Conservation (phyloP, 2,113 vertebrate species). For the Centropristis striata region DNA sequence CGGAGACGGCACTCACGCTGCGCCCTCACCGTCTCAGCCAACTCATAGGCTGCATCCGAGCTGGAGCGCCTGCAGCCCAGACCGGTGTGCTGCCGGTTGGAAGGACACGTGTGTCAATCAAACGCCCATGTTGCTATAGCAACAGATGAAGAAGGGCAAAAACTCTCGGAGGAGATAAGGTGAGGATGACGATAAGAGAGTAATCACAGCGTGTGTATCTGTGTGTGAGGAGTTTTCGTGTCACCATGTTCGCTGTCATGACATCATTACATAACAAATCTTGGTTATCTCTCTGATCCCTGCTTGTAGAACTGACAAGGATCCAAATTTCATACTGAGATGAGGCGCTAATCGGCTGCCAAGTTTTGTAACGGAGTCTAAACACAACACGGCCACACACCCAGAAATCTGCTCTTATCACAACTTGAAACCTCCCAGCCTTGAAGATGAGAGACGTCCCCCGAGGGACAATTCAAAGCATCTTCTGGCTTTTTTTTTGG, state of each 20-base stretch:
- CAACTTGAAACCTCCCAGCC: slow-evolving; percentile 26
- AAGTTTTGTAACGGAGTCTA: slow-evolving; percentile 31
- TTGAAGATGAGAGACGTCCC: slow-evolving; percentile 27
- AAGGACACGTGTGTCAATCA: slow-evolving; percentile 67
- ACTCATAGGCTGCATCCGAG: slow-evolving; percentile 89
- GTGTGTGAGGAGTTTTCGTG: background rate
- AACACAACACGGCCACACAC: slow-evolving; percentile 40
- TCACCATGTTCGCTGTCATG: slow-evolving; percentile 25
- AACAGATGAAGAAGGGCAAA: slow-evolving; percentile 51
- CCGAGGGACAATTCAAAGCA: slow-evolving; percentile 14
- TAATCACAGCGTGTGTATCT: slow-evolving; percentile 3
- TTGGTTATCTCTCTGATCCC: slow-evolving; percentile 53
- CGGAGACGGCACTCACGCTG: slow-evolving; percentile 91
- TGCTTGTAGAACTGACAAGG: slow-evolving; percentile 33
- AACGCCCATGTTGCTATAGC: slow-evolving; percentile 44
- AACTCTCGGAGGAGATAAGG: background rate
- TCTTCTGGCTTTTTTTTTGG: background rate
- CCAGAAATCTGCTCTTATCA: slow-evolving; percentile 42
- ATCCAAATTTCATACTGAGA: slow-evolving; percentile 52
- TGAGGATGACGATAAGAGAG: slow-evolving; percentile 17
- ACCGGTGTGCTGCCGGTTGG: slow-evolving; percentile 77
- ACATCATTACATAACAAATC: slow-evolving; percentile 61
- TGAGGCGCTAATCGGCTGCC: slow-evolving; percentile 31
- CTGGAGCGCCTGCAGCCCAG: slow-evolving; percentile 90
- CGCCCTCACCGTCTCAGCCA: slow-evolving; percentile 86